Evolutionary conservation across 1,140 invertebrate genomes (phyloP).

Genomic region (Halotydeus destructor): DNA sequence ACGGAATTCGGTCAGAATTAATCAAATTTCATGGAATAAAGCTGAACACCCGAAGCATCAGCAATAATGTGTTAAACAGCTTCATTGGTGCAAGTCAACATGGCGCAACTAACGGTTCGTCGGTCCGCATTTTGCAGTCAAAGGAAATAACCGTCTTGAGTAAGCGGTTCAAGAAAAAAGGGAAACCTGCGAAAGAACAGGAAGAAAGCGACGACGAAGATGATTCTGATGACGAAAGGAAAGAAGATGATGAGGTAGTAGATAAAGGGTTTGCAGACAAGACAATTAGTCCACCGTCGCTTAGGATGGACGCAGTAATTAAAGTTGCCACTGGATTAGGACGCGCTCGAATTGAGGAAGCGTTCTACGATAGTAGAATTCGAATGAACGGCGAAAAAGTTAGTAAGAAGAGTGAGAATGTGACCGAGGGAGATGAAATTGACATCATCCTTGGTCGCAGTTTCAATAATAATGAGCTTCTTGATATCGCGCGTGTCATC

Average conservation of each 20-base stretch:
- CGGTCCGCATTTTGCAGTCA: no score
- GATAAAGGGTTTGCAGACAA: conserved; percentile 28
- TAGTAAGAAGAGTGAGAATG: conserved; percentile 35
- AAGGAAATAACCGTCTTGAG: not conserved
- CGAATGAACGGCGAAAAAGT: conserved; percentile 41
- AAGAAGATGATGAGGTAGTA: not conserved
- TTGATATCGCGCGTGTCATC: conserved; percentile 35
- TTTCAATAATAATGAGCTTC: conserved; percentile 33
- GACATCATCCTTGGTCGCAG: conserved; percentile 36
- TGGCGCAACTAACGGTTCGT: no score
- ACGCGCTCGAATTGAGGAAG: conserved; percentile 40
- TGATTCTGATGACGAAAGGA: conserved; percentile 26
- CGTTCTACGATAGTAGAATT: conserved; percentile 42
- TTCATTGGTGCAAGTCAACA: no score
- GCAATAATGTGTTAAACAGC: no score
- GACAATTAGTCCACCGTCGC: conserved; percentile 34
- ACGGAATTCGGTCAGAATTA: no score
- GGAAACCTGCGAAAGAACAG: conserved; percentile 10
- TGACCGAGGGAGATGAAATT: conserved; percentile 38
- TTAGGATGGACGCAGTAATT: conserved; percentile 38
- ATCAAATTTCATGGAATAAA: no score
- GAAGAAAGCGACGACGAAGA: conserved; percentile 22
- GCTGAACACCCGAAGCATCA: no score
- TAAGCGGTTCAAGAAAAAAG: conserved; percentile 1
- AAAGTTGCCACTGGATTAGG: conserved; percentile 41